Conservation (phyloP, 1,140 invertebrate genomes). For the Aphelinus certus region DNA sequence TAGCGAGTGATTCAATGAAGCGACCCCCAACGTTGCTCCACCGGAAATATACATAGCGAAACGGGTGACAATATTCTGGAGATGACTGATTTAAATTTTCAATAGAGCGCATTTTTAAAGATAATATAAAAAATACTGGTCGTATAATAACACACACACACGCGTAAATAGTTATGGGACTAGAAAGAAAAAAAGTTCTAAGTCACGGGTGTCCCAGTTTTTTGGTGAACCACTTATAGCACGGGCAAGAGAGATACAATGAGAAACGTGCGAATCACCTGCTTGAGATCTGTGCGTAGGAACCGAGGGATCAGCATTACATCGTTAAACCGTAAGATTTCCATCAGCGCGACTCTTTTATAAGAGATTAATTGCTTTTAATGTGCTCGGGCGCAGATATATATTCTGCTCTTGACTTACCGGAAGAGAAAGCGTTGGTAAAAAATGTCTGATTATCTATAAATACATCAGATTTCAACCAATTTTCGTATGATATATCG, state of each 20-base stretch:
- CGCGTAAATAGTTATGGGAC: too few species aligned
- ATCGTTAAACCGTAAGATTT: constrained; percentile 17
- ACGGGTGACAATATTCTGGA: too few species aligned
- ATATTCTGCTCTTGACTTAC: neutral
- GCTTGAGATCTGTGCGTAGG: constrained; percentile 23
- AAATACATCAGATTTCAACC: too few species aligned
- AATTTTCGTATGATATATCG: too few species aligned
- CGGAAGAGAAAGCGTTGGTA: constrained; percentile 1
- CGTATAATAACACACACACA: too few species aligned
- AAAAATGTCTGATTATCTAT: too few species aligned
- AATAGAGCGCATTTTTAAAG: too few species aligned
- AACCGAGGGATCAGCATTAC: constrained; percentile 9
- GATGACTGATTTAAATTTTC: too few species aligned
- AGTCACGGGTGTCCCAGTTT: constrained; percentile 35
- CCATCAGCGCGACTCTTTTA: constrained; percentile 23
- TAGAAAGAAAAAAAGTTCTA: constrained; percentile 10
- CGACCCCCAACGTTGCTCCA: too few species aligned
- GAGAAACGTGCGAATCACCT: constrained; percentile 13
- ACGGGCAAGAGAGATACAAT: neutral
- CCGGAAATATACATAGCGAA: too few species aligned
- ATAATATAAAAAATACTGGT: too few species aligned
- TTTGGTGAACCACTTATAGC: constrained; percentile 33
- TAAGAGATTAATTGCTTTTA: constrained; percentile 20
- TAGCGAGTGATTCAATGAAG: too few species aligned
- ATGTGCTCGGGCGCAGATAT: neutral